Base-by-base conservation (phyloP, 2,113 vertebrate genomes). In the Cyanoliseus patagonus region DNA sequence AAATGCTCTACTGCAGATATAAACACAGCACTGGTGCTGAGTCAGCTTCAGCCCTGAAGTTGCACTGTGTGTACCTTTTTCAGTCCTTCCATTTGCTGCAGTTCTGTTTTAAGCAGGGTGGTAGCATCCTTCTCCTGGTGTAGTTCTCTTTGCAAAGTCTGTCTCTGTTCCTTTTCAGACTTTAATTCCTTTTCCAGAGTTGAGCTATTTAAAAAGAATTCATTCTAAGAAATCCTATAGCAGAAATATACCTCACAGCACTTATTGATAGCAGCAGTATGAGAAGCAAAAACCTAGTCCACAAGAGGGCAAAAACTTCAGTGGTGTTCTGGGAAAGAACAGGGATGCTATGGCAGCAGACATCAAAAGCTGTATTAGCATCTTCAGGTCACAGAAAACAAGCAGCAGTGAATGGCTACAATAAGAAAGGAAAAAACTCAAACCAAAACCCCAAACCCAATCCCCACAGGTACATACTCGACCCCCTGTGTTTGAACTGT, bases 61-160 rank as follows among this genome's bases (percentile, higher is more conserved):
- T 37, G 51, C 33, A 35, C 6, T 8, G 59, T 6, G 17, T 31
- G 4, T 96, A 98, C 98, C 98, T 98, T 98, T 88, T 99, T 98
- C 64, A 99, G 95, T n/a, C 99, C 99, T 90, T 99, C 98, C 37
- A 99, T 98, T 96, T 99, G 99, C 30, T 99, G 98, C 51, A 99
- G 94, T 96, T 99, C 99, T 33, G 98, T 98, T 96, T 98, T 98
- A 47, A 99, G 98, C 83, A 99, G 98, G 7, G 94, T 14, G 49
- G 98, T 98, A 86, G 98, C 98, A 93, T 99, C 99, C 86, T 99
- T 99, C 88, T 99, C 99, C 33, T 97, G 98, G 92, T 99, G 98
- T 5, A 99, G 96, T 63, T 99, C 98, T 91, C 95, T 98, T 93
- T 99, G 99, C 92, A 99, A 97, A 67, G 94, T 97, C 80, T 99